phyloP scores from a whole-genome alignment of 2,113 vertebrate genomes.

The Grus americana region DNA sequence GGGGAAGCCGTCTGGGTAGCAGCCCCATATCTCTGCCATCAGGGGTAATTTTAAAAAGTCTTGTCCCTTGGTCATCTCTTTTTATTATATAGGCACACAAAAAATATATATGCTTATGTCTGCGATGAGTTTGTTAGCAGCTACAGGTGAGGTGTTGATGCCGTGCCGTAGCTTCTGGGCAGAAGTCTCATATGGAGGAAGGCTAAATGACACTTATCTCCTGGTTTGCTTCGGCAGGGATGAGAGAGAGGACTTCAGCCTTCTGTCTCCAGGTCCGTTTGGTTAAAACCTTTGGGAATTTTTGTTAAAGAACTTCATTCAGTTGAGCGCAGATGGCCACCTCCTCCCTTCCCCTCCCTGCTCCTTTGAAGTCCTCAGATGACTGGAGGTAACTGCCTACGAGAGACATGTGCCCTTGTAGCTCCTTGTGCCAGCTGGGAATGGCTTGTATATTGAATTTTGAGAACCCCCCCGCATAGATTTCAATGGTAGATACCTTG shows the following conservation, averaged over 20 bases:
- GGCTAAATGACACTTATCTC: background rate
- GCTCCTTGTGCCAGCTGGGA: background rate
- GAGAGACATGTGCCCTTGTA: background rate
- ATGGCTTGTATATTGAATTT: background rate
- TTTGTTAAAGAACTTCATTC: background rate
- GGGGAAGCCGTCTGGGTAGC: background rate
- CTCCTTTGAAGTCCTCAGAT: background rate
- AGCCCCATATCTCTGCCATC: background rate
- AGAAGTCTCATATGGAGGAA: accelerated
- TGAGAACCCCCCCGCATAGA: background rate
- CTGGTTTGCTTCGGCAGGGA: background rate
- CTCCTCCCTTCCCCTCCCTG: background rate
- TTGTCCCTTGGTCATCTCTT: background rate
- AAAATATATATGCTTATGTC: background rate
- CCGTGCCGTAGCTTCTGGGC: background rate
- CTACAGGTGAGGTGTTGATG: background rate
- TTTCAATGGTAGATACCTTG: background rate
- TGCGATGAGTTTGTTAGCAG: background rate
- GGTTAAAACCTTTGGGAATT: background rate
- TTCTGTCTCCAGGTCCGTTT: background rate
- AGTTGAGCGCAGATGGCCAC: background rate
- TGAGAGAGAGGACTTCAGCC: background rate
- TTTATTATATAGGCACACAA: background rate
- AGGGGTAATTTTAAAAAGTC: background rate
- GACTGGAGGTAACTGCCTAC: background rate